Conservation (phyloP, 2,113 vertebrate species). For the Osmerus mordax region DNA sequence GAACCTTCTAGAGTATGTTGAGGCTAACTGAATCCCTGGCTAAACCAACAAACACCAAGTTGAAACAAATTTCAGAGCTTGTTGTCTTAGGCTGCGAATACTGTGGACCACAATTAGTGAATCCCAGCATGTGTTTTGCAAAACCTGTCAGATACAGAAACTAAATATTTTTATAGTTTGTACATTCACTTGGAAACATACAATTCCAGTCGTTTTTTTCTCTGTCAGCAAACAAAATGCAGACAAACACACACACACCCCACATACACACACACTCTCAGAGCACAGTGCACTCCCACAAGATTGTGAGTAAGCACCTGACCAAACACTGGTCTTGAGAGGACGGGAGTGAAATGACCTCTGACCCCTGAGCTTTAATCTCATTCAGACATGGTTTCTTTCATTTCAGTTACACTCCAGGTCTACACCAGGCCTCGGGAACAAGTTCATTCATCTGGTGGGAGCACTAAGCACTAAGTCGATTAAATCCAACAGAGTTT, state of each 20-base stretch:
- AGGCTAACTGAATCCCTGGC: conserved; percentile 44
- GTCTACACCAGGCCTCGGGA: background rate
- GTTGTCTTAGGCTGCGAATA: conserved; percentile 56
- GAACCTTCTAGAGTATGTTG: conserved; percentile 42
- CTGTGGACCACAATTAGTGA: conserved; percentile 48
- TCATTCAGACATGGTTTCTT: conserved; percentile 7
- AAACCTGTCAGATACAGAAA: conserved; percentile 38
- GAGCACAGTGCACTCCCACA: background rate
- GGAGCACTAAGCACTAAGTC: too few species aligned
- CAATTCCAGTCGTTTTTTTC: conserved; percentile 2
- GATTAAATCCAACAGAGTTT: too few species aligned
- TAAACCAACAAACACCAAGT: conserved; percentile 60
- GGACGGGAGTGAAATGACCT: background rate
- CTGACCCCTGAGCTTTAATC: conserved; percentile 10
- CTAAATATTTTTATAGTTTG: conserved; percentile 44
- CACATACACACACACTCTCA: background rate
- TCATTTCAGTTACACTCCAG: background rate
- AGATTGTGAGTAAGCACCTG: conserved; percentile 30
- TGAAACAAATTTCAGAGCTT: conserved; percentile 47
- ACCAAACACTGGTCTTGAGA: conserved; percentile 31
- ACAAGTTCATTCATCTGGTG: too few species aligned
- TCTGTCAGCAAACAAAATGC: background rate
- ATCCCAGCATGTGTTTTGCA: conserved; percentile 35
- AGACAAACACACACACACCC: conserved; percentile 3
- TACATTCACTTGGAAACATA: conserved; percentile 37